Evolutionary conservation across 1,140 invertebrate genomes (phyloP), one percentile per base, ranked within the genome.

Genomic region (Diorhabda carinulata): DNA sequence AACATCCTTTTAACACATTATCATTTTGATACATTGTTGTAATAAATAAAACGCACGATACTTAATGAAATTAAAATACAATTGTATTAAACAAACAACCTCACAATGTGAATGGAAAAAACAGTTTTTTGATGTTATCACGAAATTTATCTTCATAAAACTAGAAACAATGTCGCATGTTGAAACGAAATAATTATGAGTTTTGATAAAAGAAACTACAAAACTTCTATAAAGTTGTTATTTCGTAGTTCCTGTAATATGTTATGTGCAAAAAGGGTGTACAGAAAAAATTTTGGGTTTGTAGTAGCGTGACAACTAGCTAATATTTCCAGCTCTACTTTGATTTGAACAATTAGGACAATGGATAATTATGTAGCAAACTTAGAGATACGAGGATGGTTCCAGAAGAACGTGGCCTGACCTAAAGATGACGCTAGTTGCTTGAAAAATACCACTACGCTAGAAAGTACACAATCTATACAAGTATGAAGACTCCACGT

Each of bases 161-260:
- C 41, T 52, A 6, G 44, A 8, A 62, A 62, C 41, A 43, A 62
- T 62, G 61, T 62, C 44, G 61, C 61, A 62, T 62, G 61, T 10
- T 62, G 4, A 47, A 62, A 41, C 10, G 61, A 6, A 62, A 62
- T 62, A 43, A 62, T 44, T 62, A 62, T 42, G 61, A n/a, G 43
- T 52, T 43, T 62, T 62, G 43, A 62, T 62, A 62, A n/a, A 62
- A 62, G 43, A 62, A 43, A 62, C 61, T 62, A 10, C 44, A n/a
- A n/a, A 52, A 52, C 47, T 52, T 52, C n/a, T 3, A 52, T 52
- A 52, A 52, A 52, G n/a, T n/a, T 52, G 47, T 56, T 65, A 65
- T 65, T 56, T 47, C 25, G 52, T 57, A 65, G 56, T 65, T 65
- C 56, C 40, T 40, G 56, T 25, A 57, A 65, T 65, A 52, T 57